These are phyloP conservation scores for Pelosia muscerda DNA, from an alignment of 2,888 invertebrate genomes.

Conservation along the genomic window DNA sequence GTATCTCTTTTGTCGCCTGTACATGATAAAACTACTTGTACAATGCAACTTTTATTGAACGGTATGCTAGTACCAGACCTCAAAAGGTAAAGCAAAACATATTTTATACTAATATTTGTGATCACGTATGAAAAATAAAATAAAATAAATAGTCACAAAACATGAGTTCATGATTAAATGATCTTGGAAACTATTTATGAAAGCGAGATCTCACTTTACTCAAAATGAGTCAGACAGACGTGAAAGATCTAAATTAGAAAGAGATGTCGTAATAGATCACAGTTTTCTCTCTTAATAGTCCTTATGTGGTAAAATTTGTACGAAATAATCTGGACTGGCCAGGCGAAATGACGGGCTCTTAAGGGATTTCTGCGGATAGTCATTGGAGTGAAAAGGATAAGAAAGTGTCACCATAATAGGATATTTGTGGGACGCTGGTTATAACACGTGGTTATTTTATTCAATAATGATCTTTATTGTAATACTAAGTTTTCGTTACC, in stretches of 20 bases:
- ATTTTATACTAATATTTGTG: too few relatives aligned
- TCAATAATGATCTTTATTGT: neutral
- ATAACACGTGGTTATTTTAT: neutral
- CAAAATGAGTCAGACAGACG: neutral
- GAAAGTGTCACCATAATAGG: conserved; percentile 28
- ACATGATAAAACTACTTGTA: too few relatives aligned
- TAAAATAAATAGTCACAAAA: too few relatives aligned
- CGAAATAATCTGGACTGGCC: neutral
- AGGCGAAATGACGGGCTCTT: conserved; percentile 9
- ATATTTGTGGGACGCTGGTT: conserved; percentile 3
- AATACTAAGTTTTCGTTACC: neutral
- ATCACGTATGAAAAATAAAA: too few relatives aligned
- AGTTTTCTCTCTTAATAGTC: neutral
- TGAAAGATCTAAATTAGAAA: neutral
- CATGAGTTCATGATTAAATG: neutral
- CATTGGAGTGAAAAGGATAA: conserved; percentile 27
- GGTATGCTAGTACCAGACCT: too few relatives aligned
- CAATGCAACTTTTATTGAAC: too few relatives aligned
- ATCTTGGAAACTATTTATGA: neutral
- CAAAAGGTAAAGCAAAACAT: too few relatives aligned
- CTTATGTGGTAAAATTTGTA: neutral
- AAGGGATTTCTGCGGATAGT: conserved; percentile 36
- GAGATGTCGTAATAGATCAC: neutral
- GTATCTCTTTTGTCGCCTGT: too few relatives aligned
- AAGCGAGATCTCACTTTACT: neutral